These are phyloP conservation scores for Vultur gryphus DNA, from an alignment of 2,797 vertebrate species.

Conservation along the genomic window DNA sequence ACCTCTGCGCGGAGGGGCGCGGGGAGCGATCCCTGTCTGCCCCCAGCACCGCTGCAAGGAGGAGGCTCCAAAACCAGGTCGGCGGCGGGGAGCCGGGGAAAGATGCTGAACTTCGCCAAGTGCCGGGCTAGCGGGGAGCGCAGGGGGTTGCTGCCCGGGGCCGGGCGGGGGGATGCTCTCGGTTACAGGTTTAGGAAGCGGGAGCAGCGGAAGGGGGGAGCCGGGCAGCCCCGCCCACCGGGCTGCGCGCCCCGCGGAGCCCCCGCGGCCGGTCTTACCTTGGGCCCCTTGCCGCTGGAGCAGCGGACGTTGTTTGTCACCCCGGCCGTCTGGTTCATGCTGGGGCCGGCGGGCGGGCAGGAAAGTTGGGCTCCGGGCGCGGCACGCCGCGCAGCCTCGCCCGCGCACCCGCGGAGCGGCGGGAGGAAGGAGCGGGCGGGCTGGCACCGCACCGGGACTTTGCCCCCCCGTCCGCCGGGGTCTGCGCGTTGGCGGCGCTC, in stretches of 20 bases:
- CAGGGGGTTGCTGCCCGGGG: not conserved
- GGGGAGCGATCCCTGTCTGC: not conserved
- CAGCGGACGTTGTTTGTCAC: conserved; percentile 89
- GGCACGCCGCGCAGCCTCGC: not conserved
- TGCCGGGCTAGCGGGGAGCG: not conserved
- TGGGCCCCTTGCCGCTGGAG: conserved; percentile 81
- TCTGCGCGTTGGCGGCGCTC: not conserved
- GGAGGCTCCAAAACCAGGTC: not conserved
- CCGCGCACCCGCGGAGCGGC: not conserved
- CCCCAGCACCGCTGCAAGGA: not conserved
- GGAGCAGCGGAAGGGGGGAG: too few species aligned
- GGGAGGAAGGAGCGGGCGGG: not conserved
- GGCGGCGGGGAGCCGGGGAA: not conserved
- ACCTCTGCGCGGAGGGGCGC: not conserved
- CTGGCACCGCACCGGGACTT: not conserved
- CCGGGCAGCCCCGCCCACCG: not conserved
- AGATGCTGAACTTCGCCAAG: not conserved
- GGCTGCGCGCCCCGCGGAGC: not conserved
- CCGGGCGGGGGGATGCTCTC: not conserved
- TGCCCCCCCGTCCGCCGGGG: not conserved
- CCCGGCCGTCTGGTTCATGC: conserved; percentile 96
- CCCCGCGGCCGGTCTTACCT: conserved; percentile 77
- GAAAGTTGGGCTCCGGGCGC: conserved; percentile 6
- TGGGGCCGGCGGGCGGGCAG: not conserved
- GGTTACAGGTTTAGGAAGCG: not conserved